Evolutionary conservation across 2,113 vertebrate species (phyloP).

Genomic region (Alouatta palliata): DNA sequence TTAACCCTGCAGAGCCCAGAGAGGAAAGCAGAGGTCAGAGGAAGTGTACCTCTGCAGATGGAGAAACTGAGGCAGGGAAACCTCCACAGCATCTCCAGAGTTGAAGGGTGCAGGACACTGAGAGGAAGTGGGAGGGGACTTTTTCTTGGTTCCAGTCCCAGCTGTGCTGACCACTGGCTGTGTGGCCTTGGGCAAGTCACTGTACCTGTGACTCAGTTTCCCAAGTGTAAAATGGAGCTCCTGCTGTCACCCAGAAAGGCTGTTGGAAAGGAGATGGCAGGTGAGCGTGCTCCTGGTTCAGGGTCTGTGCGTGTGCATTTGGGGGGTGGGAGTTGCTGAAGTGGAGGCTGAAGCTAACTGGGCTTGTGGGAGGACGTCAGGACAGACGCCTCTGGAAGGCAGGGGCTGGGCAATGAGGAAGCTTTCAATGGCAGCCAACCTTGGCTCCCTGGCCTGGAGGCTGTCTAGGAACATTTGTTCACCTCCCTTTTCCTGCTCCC

Average conservation of each 20-base stretch:
- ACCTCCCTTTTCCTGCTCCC: neutral
- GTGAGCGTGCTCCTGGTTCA: neutral
- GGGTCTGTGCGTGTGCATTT: neutral
- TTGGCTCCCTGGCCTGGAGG: neutral
- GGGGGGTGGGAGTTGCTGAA: neutral
- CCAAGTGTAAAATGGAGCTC: neutral
- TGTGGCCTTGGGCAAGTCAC: neutral
- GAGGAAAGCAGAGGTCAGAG: neutral
- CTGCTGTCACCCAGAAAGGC: neutral
- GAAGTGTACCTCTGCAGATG: neutral
- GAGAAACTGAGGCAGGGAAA: neutral
- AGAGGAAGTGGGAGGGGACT: neutral
- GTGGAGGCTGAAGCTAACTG: accelerated
- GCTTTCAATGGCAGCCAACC: neutral
- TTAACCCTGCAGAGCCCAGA: neutral
- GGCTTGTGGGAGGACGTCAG: accelerated
- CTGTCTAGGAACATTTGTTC: neutral
- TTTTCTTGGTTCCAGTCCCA: neutral
- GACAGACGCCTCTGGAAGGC: accelerated
- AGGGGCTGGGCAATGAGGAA: neutral
- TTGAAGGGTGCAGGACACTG: neutral
- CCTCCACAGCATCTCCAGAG: neutral
- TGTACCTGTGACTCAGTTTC: neutral
- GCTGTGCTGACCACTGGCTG: accelerated
- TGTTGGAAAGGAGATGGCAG: neutral